Conservation (phyloP, 2,113 vertebrate genomes). For the Vulpes lagopus region DNA sequence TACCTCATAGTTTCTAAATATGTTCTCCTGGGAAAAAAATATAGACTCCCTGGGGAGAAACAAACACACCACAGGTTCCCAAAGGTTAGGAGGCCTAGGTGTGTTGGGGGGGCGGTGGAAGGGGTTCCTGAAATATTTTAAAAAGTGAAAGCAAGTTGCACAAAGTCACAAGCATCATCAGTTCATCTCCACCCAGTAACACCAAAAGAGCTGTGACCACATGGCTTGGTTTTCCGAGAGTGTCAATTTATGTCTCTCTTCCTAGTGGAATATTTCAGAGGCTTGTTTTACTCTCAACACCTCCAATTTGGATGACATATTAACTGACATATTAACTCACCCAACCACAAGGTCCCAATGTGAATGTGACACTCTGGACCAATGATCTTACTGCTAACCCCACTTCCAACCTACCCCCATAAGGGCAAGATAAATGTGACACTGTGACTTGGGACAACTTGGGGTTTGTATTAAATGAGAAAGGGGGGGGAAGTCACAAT, state of each 20-base stretch:
- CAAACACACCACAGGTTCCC: not conserved
- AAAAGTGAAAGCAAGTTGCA: not conserved
- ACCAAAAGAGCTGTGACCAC: not conserved
- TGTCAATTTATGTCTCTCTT: not conserved
- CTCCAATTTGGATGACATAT: not conserved
- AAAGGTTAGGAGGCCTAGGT: not conserved
- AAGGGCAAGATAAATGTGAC: not conserved
- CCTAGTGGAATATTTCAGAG: not conserved
- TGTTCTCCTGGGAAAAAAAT: conserved; percentile 16
- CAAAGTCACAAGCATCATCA: not conserved
- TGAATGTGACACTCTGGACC: not conserved
- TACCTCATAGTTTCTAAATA: not conserved
- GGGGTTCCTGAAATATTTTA: not conserved
- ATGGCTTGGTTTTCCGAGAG: not conserved
- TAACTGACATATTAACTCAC: not conserved
- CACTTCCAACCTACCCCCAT: fast-evolving
- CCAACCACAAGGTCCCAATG: not conserved
- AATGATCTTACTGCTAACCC: not conserved
- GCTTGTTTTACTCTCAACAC: not conserved
- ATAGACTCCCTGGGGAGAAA: not conserved
- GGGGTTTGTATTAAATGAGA: not conserved
- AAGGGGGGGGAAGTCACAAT: not conserved
- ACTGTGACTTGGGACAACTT: not conserved
- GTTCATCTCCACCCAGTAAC: not conserved
- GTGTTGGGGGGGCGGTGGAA: fast-evolving